Evolutionary conservation across 2,888 invertebrate species (phyloP).

Genomic region (Prosapia bicincta): DNA sequence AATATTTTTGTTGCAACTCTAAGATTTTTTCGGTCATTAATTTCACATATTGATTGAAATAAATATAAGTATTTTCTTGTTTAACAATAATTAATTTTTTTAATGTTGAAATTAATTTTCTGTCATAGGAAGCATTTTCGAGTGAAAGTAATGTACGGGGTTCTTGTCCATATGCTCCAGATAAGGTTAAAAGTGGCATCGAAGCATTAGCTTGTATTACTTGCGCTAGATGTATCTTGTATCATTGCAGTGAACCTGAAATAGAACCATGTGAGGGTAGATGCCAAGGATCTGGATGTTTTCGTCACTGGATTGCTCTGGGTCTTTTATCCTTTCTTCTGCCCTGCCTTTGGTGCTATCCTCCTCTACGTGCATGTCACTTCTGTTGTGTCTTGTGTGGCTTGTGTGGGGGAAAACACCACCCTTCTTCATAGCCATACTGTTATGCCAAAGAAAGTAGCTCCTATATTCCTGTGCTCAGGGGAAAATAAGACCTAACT

Average conservation of each 20-base stretch:
- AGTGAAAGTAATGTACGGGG: slow-evolving; percentile 85
- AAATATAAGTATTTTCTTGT: no score
- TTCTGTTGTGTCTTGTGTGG: slow-evolving; percentile 76
- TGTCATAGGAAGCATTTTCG: slow-evolving; percentile 62
- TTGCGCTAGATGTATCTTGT: slow-evolving; percentile 86
- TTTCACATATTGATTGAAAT: no score
- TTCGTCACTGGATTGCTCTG: slow-evolving; percentile 82
- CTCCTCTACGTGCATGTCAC: slow-evolving; percentile 81
- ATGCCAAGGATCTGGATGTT: slow-evolving; percentile 53
- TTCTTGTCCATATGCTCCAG: slow-evolving; percentile 82
- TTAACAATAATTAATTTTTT: no score
- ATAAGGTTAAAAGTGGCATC: slow-evolving; percentile 74
- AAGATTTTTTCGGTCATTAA: no score
- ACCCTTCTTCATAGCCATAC: slow-evolving; percentile 35
- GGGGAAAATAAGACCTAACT: slow-evolving; percentile 27
- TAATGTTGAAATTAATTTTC: neutral
- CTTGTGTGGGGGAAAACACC: slow-evolving; percentile 78
- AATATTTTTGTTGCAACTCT: no score
- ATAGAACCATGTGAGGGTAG: slow-evolving; percentile 76
- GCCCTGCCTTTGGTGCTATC: slow-evolving; percentile 93
- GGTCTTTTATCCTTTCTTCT: slow-evolving; percentile 81
- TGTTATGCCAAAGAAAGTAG: slow-evolving; percentile 15
- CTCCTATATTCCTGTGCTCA: slow-evolving; percentile 30
- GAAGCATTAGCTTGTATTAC: slow-evolving; percentile 79
- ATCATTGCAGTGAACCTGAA: slow-evolving; percentile 73